phyloP scores from a whole-genome alignment of 2,113 vertebrate species.

The Thomomys bottae region DNA sequence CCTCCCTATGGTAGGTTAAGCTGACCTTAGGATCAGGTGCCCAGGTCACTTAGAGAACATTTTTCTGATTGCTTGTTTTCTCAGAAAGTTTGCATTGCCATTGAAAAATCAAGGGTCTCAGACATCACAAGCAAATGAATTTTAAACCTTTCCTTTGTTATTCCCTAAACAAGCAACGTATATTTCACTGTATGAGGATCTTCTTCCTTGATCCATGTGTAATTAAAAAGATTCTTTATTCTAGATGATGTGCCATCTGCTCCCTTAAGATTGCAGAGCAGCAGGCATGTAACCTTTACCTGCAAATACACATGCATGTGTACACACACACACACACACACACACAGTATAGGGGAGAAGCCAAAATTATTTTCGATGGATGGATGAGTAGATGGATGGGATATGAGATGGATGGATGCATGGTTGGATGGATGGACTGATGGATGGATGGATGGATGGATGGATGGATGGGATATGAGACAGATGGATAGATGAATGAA shows the following conservation, averaged over 20 bases:
- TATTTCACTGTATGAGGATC: not conserved
- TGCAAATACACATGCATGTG: not conserved
- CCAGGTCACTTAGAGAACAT: not conserved
- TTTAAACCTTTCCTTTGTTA: not conserved
- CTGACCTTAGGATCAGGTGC: not conserved
- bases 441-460: not conserved
- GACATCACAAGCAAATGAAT: not conserved
- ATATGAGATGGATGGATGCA: not conserved
- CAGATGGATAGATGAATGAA: not conserved
- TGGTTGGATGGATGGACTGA: not conserved
- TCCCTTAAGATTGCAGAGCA: not conserved
- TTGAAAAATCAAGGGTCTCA: not conserved
- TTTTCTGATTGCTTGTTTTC: constrained; percentile 11
- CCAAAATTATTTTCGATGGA: constrained; percentile 1
- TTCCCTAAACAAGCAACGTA: not conserved
- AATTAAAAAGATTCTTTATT: not conserved
- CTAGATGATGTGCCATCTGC: not conserved
- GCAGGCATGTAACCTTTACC: constrained; percentile 8
- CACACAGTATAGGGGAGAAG: not conserved
- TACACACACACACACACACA: no score
- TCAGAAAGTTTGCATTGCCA: not conserved
- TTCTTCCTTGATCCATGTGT: not conserved
- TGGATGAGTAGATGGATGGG: not conserved
- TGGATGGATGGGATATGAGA: not conserved
- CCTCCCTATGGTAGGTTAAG: constrained; percentile 4